Base-by-base conservation (phyloP, 2,797 vertebrate genomes). In the Sus cebifrons region DNA sequence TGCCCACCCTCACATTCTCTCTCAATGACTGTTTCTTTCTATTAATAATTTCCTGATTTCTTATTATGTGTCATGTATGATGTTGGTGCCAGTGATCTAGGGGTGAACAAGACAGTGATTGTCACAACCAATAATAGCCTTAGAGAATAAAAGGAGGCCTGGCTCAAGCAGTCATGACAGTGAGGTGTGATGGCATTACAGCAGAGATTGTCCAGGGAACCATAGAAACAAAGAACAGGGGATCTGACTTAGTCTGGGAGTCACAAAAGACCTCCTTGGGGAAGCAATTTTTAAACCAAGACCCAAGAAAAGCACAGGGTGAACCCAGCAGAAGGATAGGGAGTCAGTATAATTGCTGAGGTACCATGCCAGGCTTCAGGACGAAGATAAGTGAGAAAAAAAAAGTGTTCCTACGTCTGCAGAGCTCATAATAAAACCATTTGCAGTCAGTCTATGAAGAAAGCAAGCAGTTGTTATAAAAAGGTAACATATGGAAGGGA, bases 161-260 rank as follows among this genome's bases (percentile, higher is more conserved):
- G 23, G 56, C 27, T 25, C 11, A 4, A 5, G 21, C 10, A 25
- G 4, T 32, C 2, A 52, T 32, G 14, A 14, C 5, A 2, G 5
- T 6, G n/a, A 73, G 29, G 18, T 32, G 6, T 32, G 62, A 23
- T 15, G 16, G 1, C 1, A 0, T 27, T 18, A 25, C 3, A 2
- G 71, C 54, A 16, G 18, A 2, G 20, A 44, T 23, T 13, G 8
- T 74, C 23, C 44, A 25, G 8, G 12, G 60, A n/a, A 12, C 12
- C 84, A 11, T 18, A 36, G 29, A 86, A 78, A 32, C 21, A n/a
- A 67, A 32, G 6, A 77, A 13, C 3, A 7, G 5, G 36, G 36
- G 9, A 15, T 49, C 68, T 91, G 12, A 27, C 60, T 71, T 89
- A 27, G 27, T 58, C 32, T 75, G 3, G 3, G 1, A 25, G 15